Evolutionary conservation across 2,888 invertebrate species (phyloP), one percentile per base, ranked within the genome.

Genomic region (Oeneis ivallda): DNA sequence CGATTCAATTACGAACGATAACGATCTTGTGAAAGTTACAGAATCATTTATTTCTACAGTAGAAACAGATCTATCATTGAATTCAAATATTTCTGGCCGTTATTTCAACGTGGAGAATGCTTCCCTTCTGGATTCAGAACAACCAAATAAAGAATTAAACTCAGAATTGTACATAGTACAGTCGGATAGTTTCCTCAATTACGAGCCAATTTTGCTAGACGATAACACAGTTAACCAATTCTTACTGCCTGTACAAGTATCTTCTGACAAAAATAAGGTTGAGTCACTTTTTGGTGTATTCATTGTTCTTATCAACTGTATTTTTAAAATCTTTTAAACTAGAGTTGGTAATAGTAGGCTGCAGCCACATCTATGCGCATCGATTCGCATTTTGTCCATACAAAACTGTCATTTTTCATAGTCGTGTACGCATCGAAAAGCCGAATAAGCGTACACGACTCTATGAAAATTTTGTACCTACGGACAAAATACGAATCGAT

Each of bases 211-310:
- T 49, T 74, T 91, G 45, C 74, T 91, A 45, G 91, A 91, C 72
- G 91, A 91, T 62, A 88, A 85, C 71, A 90, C 86, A 17, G 89
- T 91, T 6, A 89, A 90, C 64, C 87, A 91, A 70, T 91, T 91
- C 75, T 78, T 91, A 62, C 73, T 91, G 62, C 90, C 91, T 3
- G 74, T 86, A 64, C 83, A 83, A 72, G 78, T 75, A 59, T 74
- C 83, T 43, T 67, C 77, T 13, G 79, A 77, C 57, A 73, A 70
- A 56, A 71, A 78, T 41, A 78, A 82, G 84, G 86, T 85, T 49
- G 50, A 57, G 39, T 61, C 15, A 17, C 8, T 4, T 54, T 37
- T 37, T n/a, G n/a, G 2, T 9, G 37, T 37, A 26, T 5, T 5
- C 5, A 26, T 5, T 26, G 26, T 26, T 26, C 1, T 4, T 26